Base-by-base conservation (phyloP, 2,113 vertebrate genomes). In the Nibea albiflora region DNA sequence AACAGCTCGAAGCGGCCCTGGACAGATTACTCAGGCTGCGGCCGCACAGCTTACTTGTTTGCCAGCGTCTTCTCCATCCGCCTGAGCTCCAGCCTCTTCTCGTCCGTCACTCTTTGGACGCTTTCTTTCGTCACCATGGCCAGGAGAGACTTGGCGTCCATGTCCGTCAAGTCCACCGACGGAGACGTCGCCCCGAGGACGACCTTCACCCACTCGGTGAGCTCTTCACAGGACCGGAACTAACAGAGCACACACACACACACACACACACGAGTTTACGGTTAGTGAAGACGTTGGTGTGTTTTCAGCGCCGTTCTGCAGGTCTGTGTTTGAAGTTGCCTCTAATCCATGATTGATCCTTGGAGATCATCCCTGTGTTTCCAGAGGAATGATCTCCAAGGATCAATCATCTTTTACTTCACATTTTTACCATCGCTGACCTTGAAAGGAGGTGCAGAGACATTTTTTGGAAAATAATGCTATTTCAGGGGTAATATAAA, bases 211-310 rank as follows among this genome's bases (percentile, higher is more conserved):
- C 85, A 88, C 31, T 67, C 14, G 0, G 60, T n/a, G 15, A 93
- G n/a, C 22, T 85, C 46, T 2, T 91, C 81, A 46, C 76, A 73
- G 16, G 93, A 82, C 0, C 75, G 83, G 5, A 90, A 54, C 91
- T 95, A 81, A 56, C 0, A 47, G 15, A 26, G 42, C 26, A 39
- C 14, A 54, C 17, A 28, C 57, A 50, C 1, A 54, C 17, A 28
- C 57, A 50, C n/a, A n/a, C n/a, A 54, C 17, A 28, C 57, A 50
- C 1, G 0, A 39, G 35, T 39, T 39, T 9, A 17, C 4, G 50
- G 26, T 57, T 28, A 22, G 12, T 52, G n/a, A 42, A 54, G 4
- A 9, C 20, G 28, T 5, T 4, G 20, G 31, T 54, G 3, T 31
- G 31, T 1, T 31, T 31, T 31, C 4, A 31, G 4, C 28, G 4